A percentile compares a stretch with the other conserved stretches of the same genome.
phyloP scores from a whole-genome alignment of 1,140 invertebrate species.

The Camponotus pennsylvanicus region DNA sequence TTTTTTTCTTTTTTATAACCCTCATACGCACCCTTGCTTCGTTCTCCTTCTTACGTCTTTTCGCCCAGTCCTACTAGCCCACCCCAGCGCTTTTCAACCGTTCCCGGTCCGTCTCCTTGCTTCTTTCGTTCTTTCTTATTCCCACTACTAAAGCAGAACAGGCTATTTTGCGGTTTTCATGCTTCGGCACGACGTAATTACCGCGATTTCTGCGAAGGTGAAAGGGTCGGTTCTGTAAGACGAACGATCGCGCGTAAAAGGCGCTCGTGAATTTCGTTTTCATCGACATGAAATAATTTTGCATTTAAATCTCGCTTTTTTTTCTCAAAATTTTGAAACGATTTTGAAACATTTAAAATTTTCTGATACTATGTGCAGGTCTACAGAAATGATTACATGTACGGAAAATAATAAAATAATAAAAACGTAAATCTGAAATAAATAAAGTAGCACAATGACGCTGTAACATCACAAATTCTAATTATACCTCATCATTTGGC shows the following conservation, averaged over 20 bases:
- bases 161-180: constrained; percentile 59
- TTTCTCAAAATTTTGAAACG: too few relatives aligned
- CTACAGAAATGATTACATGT: too few relatives aligned
- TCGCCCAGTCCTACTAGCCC: background rate
- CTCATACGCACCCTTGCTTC: constrained; percentile 10
- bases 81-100: background rate
- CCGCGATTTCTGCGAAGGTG: constrained; percentile 24
- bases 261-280: constrained; percentile 28
- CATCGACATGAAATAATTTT: constrained; percentile 6
- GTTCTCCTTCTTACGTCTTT: background rate
- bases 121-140: background rate
- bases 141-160: constrained; percentile 16
- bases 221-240: background rate
- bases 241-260: constrained; percentile 19
- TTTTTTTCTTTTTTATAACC: constrained; percentile 51
- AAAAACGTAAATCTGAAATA: too few relatives aligned
- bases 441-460: too few relatives aligned
- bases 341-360: too few relatives aligned
- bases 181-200: constrained; percentile 63
- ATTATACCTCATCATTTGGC: too few relatives aligned
- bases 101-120: background rate
- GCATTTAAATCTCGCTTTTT: background rate
- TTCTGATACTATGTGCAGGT: too few relatives aligned
- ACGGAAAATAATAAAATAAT: too few relatives aligned
- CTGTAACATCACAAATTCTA: too few relatives aligned